Percentiles rank a stretch among this genome's conserved stretches.
Conservation (phyloP, 2,113 vertebrate species). For the Parotia lawesii region DNA sequence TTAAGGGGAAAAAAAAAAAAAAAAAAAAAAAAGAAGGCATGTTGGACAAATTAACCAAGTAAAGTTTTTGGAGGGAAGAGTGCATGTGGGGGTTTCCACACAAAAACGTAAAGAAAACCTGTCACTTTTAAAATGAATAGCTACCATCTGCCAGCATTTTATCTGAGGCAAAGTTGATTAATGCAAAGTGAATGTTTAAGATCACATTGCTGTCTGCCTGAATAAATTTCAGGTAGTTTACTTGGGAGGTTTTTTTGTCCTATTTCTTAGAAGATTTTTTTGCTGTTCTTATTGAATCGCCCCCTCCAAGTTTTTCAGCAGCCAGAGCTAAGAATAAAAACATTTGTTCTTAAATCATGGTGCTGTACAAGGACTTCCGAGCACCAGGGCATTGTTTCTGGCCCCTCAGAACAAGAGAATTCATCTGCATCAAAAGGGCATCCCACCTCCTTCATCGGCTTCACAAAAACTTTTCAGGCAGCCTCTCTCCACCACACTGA, state of each 20-base stretch:
- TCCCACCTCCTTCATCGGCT: background rate
- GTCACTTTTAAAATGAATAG: conserved; percentile 70
- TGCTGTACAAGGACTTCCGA: background rate
- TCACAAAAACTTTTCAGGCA: background rate
- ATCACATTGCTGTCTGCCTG: conserved; percentile 58
- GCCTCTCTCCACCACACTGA: background rate
- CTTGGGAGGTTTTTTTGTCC: background rate
- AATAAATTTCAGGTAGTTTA: conserved; percentile 65
- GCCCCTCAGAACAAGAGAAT: background rate
- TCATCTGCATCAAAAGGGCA: background rate
- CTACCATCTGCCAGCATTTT: conserved; percentile 74
- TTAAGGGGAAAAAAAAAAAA: background rate
- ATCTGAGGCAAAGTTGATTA: conserved; percentile 71
- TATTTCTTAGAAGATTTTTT: background rate
- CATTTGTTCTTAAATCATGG: background rate
- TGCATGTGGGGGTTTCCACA: conserved; percentile 46
- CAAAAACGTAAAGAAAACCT: conserved; percentile 66
- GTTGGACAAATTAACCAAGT: conserved; percentile 57
- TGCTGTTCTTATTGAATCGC: background rate
- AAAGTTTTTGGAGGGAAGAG: conserved; percentile 63
- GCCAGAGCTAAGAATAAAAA: background rate
- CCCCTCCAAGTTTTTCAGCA: background rate
- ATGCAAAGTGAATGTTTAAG: conserved; percentile 66
- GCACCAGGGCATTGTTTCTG: background rate
- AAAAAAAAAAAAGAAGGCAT: background rate